phyloP scores from a whole-genome alignment of 2,797 vertebrate genomes.

The Chaenodraco wilsoni region DNA sequence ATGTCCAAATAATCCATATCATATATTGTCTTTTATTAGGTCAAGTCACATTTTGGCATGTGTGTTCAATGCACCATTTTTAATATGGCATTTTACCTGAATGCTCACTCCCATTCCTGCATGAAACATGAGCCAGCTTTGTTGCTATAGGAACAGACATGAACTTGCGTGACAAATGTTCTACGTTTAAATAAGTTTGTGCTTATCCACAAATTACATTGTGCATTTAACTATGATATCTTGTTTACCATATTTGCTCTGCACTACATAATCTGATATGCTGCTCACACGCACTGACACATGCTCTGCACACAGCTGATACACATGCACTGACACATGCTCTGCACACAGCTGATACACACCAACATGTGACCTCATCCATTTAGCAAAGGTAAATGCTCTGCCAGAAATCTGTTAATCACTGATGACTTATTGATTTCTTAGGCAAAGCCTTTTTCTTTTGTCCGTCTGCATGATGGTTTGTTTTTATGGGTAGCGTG shows the following conservation, averaged over 20 bases:
- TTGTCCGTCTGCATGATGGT: no score
- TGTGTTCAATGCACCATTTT: neutral
- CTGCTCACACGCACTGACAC: neutral
- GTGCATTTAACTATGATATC: conserved; percentile 2
- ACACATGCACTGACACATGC: neutral
- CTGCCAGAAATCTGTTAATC: neutral
- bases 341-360: neutral
- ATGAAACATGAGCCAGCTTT: conserved; percentile 6
- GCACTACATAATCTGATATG: neutral
- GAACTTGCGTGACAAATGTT: neutral
- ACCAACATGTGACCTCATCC: no score
- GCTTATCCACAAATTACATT: conserved; percentile 6
- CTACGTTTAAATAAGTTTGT: conserved; percentile 4
- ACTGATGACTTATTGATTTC: conserved; percentile 11
- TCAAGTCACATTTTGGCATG: neutral
- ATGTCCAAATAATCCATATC: no score
- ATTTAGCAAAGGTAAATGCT: no score
- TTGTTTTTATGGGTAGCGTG: conserved; percentile 42
- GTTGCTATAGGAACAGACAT: conserved; percentile 30
- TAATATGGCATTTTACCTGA: conserved; percentile 4
- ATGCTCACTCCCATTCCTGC: conserved; percentile 8
- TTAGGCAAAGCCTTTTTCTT: no score
- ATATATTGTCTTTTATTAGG: neutral
- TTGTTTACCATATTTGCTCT: conserved; percentile 7
- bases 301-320: neutral